These are phyloP conservation scores for Miltochrista miniata DNA, from an alignment of 2,888 invertebrate species.

Conservation along the genomic window DNA sequence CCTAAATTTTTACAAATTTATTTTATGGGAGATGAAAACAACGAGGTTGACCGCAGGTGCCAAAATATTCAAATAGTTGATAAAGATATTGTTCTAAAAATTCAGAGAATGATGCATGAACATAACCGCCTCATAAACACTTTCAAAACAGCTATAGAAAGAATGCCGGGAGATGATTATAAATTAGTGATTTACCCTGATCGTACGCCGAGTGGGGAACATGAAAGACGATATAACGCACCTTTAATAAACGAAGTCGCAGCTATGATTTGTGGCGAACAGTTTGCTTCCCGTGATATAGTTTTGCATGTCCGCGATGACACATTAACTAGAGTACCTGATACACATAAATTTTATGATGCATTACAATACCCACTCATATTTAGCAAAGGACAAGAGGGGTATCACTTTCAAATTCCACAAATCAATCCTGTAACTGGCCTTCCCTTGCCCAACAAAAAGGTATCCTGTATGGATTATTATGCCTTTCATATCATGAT, in stretches of 20 bases:
- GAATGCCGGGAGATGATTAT: constrained; percentile 35
- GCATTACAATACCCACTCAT: constrained; percentile 55
- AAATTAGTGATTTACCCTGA: constrained; percentile 43
- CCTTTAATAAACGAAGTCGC: constrained; percentile 37
- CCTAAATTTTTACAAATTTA: too few relatives aligned
- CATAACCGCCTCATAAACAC: too few relatives aligned
- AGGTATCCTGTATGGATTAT: constrained; percentile 33
- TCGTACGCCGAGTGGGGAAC: constrained; percentile 37
- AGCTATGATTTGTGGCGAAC: constrained; percentile 32
- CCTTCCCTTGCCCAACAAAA: constrained; percentile 20
- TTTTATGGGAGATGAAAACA: too few relatives aligned
- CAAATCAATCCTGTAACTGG: constrained; percentile 28
- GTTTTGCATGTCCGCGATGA: constrained; percentile 31
- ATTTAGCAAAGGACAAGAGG: constrained; percentile 43
- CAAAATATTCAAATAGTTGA: too few relatives aligned
- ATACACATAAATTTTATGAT: constrained; percentile 49
- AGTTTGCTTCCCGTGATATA: constrained; percentile 19
- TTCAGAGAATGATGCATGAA: too few relatives aligned
- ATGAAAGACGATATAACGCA: constrained; percentile 40
- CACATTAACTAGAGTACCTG: constrained; percentile 30
- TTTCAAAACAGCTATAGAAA: too few relatives aligned
- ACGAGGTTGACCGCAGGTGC: too few relatives aligned
- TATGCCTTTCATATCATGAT: constrained; percentile 39
- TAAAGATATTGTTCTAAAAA: too few relatives aligned
- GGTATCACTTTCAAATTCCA: constrained; percentile 40